These are phyloP conservation scores for Panthera leo DNA, from an alignment of 2,113 vertebrate genomes.

Conservation along the genomic window DNA sequence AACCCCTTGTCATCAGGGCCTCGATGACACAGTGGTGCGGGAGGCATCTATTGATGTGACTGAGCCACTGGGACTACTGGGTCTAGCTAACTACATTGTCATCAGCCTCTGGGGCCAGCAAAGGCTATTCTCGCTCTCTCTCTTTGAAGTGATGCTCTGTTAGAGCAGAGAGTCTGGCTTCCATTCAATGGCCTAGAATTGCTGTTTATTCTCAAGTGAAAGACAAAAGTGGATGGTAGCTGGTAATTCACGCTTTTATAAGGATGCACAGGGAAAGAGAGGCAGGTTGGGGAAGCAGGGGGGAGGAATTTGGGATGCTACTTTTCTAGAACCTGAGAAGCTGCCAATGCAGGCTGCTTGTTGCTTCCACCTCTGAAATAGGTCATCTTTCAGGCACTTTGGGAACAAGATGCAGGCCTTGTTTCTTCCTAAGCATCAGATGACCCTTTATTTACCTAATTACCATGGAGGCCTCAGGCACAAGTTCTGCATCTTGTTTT, in stretches of 20 bases:
- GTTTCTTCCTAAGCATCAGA: neutral
- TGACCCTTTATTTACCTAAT: neutral
- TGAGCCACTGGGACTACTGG: neutral
- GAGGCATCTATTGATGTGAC: neutral
- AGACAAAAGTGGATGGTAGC: neutral
- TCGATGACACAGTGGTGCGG: neutral
- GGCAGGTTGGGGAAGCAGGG: rapidly evolving
- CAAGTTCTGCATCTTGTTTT: neutral
- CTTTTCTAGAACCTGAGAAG: neutral
- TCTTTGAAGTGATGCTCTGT: neutral
- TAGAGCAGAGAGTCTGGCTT: neutral
- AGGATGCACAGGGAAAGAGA: neutral
- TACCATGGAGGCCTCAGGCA: neutral
- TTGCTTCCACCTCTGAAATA: slow-evolving; percentile 14
- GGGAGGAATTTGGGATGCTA: neutral
- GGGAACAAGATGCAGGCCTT: neutral
- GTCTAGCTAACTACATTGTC: neutral
- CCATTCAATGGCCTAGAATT: neutral
- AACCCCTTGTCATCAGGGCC: neutral
- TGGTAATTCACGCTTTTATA: neutral
- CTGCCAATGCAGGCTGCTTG: neutral
- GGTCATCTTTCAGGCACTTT: neutral
- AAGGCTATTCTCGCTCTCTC: neutral
- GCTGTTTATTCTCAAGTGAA: neutral
- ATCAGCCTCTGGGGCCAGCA: neutral